These are phyloP conservation scores for Stomatorhinus ivindoensis DNA, from an alignment of 2,113 vertebrate genomes.

Conservation along the genomic window DNA sequence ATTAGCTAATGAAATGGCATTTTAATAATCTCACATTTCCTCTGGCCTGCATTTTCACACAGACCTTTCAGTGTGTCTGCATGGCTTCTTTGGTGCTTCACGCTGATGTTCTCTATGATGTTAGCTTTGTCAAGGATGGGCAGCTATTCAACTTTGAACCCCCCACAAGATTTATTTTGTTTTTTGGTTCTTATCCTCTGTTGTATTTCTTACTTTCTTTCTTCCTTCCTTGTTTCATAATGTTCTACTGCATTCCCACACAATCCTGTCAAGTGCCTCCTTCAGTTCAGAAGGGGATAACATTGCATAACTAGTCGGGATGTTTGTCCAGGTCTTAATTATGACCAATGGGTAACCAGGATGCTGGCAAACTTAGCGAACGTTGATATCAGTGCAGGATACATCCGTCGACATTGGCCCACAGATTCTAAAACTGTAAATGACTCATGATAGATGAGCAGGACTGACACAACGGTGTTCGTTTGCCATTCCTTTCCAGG, in stretches of 20 bases:
- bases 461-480: background rate
- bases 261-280: background rate
- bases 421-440: background rate
- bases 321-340: background rate
- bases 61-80: background rate
- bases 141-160: background rate
- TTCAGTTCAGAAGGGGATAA: background rate
- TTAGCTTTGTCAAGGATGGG: background rate
- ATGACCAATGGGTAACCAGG: background rate
- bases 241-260: background rate
- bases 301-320: no score
- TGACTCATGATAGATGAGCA: background rate
- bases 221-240: background rate
- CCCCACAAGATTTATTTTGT: background rate
- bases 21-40: background rate
- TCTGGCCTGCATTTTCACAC: background rate
- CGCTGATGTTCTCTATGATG: background rate
- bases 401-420: background rate
- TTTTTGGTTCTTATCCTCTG: background rate
- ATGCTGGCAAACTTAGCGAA: background rate
- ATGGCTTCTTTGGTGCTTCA: constrained; percentile 12
- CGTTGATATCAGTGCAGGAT: background rate
- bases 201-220: background rate
- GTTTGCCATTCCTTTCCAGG: background rate
- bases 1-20: background rate